These are phyloP conservation scores for Sebastes miniatus DNA, from an alignment of 2,797 vertebrate species.

Conservation along the genomic window DNA sequence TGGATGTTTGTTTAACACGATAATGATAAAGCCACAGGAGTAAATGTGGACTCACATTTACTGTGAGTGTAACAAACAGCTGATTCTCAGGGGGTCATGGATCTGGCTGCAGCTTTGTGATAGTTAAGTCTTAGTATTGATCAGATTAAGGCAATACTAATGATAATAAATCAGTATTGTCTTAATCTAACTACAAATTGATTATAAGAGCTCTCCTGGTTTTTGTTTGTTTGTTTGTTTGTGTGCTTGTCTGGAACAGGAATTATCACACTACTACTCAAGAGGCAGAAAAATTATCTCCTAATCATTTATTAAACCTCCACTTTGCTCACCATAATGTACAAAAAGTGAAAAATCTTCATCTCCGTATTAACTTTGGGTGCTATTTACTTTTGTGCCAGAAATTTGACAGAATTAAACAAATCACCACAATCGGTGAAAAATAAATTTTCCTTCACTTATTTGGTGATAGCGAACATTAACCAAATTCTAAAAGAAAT, in stretches of 20 bases:
- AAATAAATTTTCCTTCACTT: not conserved
- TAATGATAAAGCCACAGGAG: not conserved
- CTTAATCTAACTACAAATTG: not conserved
- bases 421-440: not conserved
- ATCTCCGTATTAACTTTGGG: not conserved
- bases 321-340: not conserved
- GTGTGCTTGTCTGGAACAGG: not conserved
- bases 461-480: not conserved
- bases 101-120: not conserved
- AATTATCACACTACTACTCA: not conserved
- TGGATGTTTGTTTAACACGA: not conserved
- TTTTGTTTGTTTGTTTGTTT: not conserved
- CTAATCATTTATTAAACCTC: not conserved
- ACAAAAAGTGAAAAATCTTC: not conserved
- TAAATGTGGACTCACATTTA: not conserved
- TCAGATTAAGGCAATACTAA: not conserved
- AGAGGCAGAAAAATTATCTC: not conserved
- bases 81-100: not conserved
- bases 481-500: not conserved
- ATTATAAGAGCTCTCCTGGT: not conserved
- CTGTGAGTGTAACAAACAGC: slow-evolving; percentile 10
- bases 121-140: not conserved
- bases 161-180: not conserved
- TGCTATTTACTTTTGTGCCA: not conserved
- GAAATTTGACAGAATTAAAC: not conserved